Conservation (phyloP, 2,797 vertebrate genomes). For the Perodicticus potto region DNA sequence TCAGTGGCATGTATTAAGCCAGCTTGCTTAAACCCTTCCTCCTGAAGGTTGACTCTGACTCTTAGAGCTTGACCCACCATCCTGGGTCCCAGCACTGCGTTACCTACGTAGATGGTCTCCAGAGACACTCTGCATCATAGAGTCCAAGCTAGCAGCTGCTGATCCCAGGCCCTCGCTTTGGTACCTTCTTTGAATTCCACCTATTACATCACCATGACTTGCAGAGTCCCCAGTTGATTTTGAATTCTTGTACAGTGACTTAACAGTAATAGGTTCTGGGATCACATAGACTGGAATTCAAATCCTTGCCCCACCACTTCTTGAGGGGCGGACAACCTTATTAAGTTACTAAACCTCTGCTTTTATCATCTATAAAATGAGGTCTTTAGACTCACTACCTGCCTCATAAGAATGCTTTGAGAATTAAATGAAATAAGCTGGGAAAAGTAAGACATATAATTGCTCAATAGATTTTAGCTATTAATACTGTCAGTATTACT, state of each 20-base stretch:
- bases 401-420: not conserved
- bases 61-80: not conserved
- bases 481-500: not conserved
- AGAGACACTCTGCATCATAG: conserved; percentile 20
- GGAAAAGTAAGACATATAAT: not conserved
- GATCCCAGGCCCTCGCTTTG: not conserved
- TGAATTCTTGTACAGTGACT: conserved; percentile 2
- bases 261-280: not conserved
- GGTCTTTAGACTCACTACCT: not conserved
- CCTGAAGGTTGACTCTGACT: not conserved
- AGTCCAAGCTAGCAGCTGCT: conserved; percentile 45
- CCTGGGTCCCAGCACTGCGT: too few relatives aligned
- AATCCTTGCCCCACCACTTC: not conserved
- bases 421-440: conserved; percentile 29
- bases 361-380: not conserved
- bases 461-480: not conserved
- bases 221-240: not conserved
- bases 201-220: not conserved
- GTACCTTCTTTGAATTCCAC: not conserved
- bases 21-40: conserved; percentile 60
- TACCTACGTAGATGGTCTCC: not conserved
- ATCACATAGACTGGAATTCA: not conserved
- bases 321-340: not conserved
- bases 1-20: not conserved
- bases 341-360: not conserved